Percentiles rank a stretch among this genome's conserved stretches.
phyloP scores from a whole-genome alignment of 2,888 invertebrate genomes.

The Pseudanteris insignis region DNA sequence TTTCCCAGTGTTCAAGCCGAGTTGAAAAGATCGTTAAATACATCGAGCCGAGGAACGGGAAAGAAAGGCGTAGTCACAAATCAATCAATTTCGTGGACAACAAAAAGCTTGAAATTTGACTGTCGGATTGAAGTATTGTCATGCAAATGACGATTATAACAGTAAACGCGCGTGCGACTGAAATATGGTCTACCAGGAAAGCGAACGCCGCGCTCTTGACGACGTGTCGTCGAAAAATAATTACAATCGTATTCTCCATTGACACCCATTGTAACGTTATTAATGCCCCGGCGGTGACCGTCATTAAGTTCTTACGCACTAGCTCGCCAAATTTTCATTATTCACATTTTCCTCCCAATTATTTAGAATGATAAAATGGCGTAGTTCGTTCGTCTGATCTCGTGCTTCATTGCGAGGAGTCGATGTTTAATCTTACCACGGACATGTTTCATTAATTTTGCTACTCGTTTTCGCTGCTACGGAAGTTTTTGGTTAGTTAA shows the following conservation, averaged over 20 bases:
- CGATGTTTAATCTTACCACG: too few species aligned
- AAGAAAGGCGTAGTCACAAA: constrained; percentile 14
- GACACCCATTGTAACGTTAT: constrained; percentile 37
- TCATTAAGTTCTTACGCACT: constrained; percentile 27
- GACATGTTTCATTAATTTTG: too few species aligned
- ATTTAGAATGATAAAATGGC: constrained; percentile 28
- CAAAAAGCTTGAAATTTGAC: constrained; percentile 25
- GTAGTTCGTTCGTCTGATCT: too few species aligned
- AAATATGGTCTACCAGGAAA: constrained; percentile 7
- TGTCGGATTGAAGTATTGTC: constrained; percentile 35
- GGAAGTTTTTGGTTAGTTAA: too few species aligned
- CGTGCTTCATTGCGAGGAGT: too few species aligned
- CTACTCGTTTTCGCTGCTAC: too few species aligned
- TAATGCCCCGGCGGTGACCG: constrained; percentile 23
- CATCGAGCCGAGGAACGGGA: not conserved
- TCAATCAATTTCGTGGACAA: constrained; percentile 14
- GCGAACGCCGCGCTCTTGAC: constrained; percentile 15
- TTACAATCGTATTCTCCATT: constrained; percentile 29
- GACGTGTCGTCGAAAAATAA: constrained; percentile 26
- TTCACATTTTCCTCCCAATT: constrained; percentile 18
- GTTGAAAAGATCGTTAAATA: too few species aligned
- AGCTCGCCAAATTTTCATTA: constrained; percentile 16
- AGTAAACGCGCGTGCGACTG: constrained; percentile 19
- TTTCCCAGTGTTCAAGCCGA: too few species aligned
- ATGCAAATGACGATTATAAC: constrained; percentile 38